Evolutionary conservation across 2,113 vertebrate genomes (phyloP), one percentile per base, ranked within the genome.

Genomic region (Limnothrissa miodon): DNA sequence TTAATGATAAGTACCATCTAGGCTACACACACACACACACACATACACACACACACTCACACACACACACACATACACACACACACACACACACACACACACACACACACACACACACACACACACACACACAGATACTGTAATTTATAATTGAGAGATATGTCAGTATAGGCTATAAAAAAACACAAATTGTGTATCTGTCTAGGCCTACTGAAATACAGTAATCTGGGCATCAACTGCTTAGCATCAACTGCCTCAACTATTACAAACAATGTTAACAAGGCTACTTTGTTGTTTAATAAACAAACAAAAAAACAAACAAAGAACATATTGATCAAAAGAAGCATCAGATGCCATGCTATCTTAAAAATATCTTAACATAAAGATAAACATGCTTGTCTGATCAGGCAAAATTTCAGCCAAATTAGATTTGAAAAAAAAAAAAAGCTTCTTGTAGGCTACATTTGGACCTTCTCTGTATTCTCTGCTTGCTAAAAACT

Each of bases 401-500:
- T n/a, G n/a, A n/a, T n/a, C n/a, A n/a, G n/a, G n/a, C n/a, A n/a
- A n/a, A n/a, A n/a, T n/a, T n/a, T n/a, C n/a, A n/a, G n/a, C n/a
- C n/a, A n/a, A n/a, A 42, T 2, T 5, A 56, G 19, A 56, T 56
- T 5, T 56, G 51, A 23, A 56, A 23, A 56, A 5, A 56, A 15
- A 51, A 7, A 33, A 29, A 33, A n/a, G n/a, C n/a, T n/a, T n/a
- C n/a, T 2, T 17, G 13, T 17, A 74, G 25, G 29, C 25, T 74
- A 42, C 42, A 42, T 42, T 42, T 42, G 33, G 4, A 39, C 13
- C 29, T 36, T 36, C 36, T 17, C 66, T 74, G 10, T 11, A 33
- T 36, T 74, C 1, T 36, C 8, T 25, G 29, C 25, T 29, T 70
- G 36, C 11, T 66, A 82, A 2, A 51, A 86, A 90, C 88, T 90